A percentile compares a stretch with the other conserved stretches of the same genome.
Conservation (phyloP, 92 coral and sea anemone genomes). For the Scolanthus callimorphus region DNA sequence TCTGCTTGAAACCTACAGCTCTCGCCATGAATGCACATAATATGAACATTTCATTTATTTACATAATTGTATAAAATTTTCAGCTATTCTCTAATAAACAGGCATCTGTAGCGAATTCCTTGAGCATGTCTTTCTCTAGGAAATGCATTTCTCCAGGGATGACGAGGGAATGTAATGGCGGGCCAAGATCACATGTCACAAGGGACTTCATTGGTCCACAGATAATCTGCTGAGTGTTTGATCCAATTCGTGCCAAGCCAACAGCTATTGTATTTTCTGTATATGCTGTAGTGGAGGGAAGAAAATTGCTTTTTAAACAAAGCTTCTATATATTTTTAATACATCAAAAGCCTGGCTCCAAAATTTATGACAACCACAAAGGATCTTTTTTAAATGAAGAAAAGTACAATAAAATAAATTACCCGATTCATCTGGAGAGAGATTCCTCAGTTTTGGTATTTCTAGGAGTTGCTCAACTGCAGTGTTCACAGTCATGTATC, state of each 20-base stretch:
- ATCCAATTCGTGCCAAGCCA: constrained; percentile 94
- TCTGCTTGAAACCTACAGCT: too few relatives aligned
- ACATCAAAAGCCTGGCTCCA: too few relatives aligned
- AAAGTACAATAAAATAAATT: not conserved
- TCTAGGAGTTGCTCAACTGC: constrained; percentile 86
- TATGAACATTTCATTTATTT: too few relatives aligned
- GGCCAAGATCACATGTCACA: constrained; percentile 68
- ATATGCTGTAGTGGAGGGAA: constrained; percentile 41
- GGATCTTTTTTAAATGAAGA: too few relatives aligned
- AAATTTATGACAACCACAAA: too few relatives aligned
- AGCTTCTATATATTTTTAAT: not conserved
- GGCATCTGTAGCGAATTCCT: constrained; percentile 61
- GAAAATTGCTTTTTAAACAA: not conserved
- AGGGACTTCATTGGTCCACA: constrained; percentile 85
- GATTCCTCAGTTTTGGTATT: constrained; percentile 60
- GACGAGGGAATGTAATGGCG: constrained; percentile 87
- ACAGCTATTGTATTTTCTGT: constrained; percentile 71
- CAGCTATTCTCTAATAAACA: constrained; percentile 18
- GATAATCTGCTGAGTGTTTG: constrained; percentile 74
- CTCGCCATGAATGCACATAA: too few relatives aligned
- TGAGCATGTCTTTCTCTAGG: constrained; percentile 87
- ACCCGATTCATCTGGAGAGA: constrained; percentile 65
- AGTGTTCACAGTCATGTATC: constrained; percentile 88
- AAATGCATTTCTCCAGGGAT: constrained; percentile 95
- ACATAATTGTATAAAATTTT: too few relatives aligned